phyloP scores from a whole-genome alignment of 1,140 invertebrate species.

The Eubasilissa regina region DNA sequence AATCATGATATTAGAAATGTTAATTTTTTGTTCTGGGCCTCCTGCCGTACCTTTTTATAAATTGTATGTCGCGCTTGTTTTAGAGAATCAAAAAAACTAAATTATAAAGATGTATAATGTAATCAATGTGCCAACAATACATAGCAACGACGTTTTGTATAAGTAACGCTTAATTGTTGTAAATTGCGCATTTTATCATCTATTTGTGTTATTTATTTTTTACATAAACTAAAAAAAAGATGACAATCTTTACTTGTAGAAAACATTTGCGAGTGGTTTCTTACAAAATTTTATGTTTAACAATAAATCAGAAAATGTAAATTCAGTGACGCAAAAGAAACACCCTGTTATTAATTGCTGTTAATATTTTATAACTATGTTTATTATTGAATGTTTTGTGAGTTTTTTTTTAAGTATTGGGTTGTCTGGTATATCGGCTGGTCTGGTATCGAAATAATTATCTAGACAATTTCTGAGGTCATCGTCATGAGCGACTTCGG shows the following conservation, averaged over 20 bases:
- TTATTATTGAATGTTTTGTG: too few species aligned
- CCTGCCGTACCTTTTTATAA: not conserved
- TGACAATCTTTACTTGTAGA: slow-evolving; percentile 29
- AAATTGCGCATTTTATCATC: slow-evolving; percentile 26
- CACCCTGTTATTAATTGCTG: too few species aligned
- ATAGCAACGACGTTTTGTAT: slow-evolving; percentile 51
- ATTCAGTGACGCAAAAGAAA: too few species aligned
- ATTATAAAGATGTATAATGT: not conserved
- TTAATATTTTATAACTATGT: too few species aligned
- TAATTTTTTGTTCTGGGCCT: not conserved
- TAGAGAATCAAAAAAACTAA: slow-evolving; percentile 18
- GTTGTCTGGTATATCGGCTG: too few species aligned
- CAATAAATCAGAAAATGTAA: too few species aligned
- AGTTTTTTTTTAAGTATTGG: too few species aligned
- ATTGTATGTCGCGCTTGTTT: slow-evolving; percentile 1
- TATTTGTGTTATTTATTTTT: slow-evolving; percentile 26
- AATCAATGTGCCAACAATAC: slow-evolving; percentile 49
- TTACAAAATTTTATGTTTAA: too few species aligned
- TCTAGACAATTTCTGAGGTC: too few species aligned
- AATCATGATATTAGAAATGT: too few species aligned
- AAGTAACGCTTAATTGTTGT: slow-evolving; percentile 34
- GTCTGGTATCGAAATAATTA: too few species aligned
- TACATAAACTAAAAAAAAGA: slow-evolving; percentile 26
- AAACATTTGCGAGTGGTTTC: not conserved
- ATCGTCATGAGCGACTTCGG: too few species aligned